Evolutionary conservation across 2,797 vertebrate genomes (phyloP), one percentile per base, ranked within the genome.

Genomic region (Periparus ater): DNA sequence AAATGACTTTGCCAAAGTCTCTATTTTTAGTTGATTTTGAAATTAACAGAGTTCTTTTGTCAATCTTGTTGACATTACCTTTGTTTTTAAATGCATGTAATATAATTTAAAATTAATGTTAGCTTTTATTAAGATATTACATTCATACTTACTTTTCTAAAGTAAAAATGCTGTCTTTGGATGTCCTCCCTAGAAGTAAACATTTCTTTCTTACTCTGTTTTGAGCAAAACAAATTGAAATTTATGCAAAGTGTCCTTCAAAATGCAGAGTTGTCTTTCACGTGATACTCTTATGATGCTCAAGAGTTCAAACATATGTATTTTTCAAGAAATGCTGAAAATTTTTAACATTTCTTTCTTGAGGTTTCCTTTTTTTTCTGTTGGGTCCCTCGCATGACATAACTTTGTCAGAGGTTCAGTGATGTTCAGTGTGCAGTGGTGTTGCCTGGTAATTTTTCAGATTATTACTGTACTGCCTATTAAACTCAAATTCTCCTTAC

Each of bases 391-490:
- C 0, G 0, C 51, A 32, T 9, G 1, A 9, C 7, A 25, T 76
- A 73, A 58, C 26, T 34, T 93, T 65, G 32, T 89, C n/a, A 72
- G 76, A 79, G 29, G 25, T 62, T 76, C 48, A 51, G 57, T 18
- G 36, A 21, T 70, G 23, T 62, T 92, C 44, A 45, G 0, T 17
- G 51, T 30, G 18, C 54, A 55, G 4, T 50, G n/a, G 17, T 89
- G n/a, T 57, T 77, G 47, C 58, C 30, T 91, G 66, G 32, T 85
- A 62, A 18, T 88, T 91, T 95, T 91, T 94, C 65, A 83, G 73
- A 19, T 48, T 25, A 48, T 76, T 88, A 22, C 66, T 79, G 13
- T 77, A 36, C 70, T 74, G 29, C n/a, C 76, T 91, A 4, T 50
- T 62, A 84, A 93, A 58, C 84, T 62, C 85, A 67, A 32, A 54